These are phyloP conservation scores for Echeneis naucrates DNA, from an alignment of 2,797 vertebrate species.

Conservation along the genomic window DNA sequence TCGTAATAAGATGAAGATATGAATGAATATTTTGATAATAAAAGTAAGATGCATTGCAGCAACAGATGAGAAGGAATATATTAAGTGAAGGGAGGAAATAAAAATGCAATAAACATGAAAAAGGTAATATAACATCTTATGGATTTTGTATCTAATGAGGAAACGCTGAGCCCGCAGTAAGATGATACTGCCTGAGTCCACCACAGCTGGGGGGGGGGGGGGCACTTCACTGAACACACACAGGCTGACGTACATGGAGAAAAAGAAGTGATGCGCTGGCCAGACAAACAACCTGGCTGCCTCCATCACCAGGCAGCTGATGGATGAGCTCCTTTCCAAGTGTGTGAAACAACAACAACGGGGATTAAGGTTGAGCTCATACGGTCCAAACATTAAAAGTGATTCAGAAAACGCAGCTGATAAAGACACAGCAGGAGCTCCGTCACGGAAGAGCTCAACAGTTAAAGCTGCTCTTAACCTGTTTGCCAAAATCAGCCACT, in stretches of 20 bases:
- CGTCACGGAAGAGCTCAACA: not conserved
- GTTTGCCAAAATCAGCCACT: too few species aligned
- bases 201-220: not conserved
- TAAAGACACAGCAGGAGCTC: slow-evolving; percentile 5
- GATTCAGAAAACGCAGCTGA: not conserved
- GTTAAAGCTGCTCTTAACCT: not conserved
- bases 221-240: slow-evolving; percentile 12
- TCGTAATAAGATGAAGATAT: slow-evolving; percentile 14
- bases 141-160: not conserved
- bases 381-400: slow-evolving; percentile 15
- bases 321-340: not conserved
- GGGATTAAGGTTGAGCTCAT: not conserved
- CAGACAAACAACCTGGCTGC: not conserved
- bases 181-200: not conserved
- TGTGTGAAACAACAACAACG: slow-evolving; percentile 1
- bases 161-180: slow-evolving; percentile 13
- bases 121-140: not conserved
- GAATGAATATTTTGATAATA: slow-evolving; percentile 24
- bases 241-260: not conserved
- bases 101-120: slow-evolving; percentile 5
- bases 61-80: not conserved
- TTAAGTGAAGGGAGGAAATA: not conserved
- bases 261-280: not conserved
- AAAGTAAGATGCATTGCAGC: slow-evolving; percentile 7
- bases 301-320: slow-evolving; percentile 2